These are phyloP conservation scores for Cyclopterus lumpus DNA, from an alignment of 2,797 vertebrate species.

Conservation along the genomic window DNA sequence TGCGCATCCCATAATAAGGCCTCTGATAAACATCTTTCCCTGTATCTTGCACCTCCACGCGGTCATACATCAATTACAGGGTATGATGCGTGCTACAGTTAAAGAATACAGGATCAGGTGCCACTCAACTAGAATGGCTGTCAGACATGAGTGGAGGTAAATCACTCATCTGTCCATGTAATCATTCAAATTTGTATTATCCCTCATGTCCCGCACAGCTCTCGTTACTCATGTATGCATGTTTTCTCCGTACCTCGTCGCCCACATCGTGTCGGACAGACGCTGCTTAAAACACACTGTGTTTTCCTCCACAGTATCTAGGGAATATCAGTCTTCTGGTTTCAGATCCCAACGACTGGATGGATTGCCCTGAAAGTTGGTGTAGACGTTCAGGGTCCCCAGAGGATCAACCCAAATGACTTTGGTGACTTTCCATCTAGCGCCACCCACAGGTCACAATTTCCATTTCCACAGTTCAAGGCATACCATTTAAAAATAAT, in stretches of 20 bases:
- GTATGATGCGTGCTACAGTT: conserved; percentile 50
- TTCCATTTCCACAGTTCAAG: background rate
- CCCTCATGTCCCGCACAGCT: conserved; percentile 69
- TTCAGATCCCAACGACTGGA: conserved; percentile 3
- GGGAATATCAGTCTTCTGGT: conserved; percentile 11
- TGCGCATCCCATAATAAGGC: conserved; percentile 39
- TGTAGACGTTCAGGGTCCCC: background rate
- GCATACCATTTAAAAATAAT: background rate
- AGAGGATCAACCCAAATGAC: conserved; percentile 12
- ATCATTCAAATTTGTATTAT: conserved; percentile 83
- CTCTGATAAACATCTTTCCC: conserved; percentile 59
- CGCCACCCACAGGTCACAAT: background rate
- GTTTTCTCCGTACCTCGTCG: conserved; percentile 68
- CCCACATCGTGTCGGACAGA: conserved; percentile 60
- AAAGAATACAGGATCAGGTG: conserved; percentile 67
- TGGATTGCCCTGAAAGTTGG: conserved; percentile 15
- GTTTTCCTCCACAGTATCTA: conserved; percentile 21
- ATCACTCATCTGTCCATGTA: conserved; percentile 83
- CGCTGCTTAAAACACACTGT: conserved; percentile 38
- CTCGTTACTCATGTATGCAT: conserved; percentile 76
- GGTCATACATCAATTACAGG: conserved; percentile 62
- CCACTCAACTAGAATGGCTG: conserved; percentile 75
- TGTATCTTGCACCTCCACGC: conserved; percentile 44
- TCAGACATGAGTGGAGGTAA: conserved; percentile 77
- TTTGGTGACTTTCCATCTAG: conserved; percentile 11